Evolutionary conservation across 2,888 invertebrate genomes (phyloP), one percentile per base, ranked within the genome.

Genomic region (Cordilura impudica): DNA sequence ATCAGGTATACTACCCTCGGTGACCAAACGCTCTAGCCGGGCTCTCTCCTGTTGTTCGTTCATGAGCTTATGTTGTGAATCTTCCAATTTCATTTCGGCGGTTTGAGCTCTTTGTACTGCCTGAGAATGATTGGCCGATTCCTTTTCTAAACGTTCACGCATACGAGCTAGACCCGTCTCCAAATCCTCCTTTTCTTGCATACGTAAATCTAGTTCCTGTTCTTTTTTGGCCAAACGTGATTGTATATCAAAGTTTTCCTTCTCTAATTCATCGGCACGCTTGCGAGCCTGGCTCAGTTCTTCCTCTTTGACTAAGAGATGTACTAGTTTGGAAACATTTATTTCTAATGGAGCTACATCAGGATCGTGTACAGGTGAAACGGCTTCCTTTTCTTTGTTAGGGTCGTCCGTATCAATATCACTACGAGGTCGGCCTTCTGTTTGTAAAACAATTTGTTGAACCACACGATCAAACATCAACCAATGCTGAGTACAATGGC

Each of bases 381-480:
- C 90, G 19, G 83, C 81, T 39, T 58, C 35, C 12, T 86, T 83
- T 51, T 85, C 86, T 66, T 88, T 92, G 90, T 83, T 87, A 47
- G 85, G 84, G 74, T 86, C 85, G 26, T 89, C 89, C 19, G 87
- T 85, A 81, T 90, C 90, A 26, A 87, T 86, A 73, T 89, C 89
- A 81, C 89, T 90, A 60, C 83, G 85, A 2, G 90, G 89, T 2
- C 89, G 85, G 85, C 94, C 93, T 54, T 90, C 89, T 7, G 92
- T 94, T 90, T 98, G 98, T 58, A 98, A 91, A 54, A 97, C 94
- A 26, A 98, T 93, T 89, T 99, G 98, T 89, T 99, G 98, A 18
- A 96, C 94, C 77, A 99, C 95, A 80, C 98, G 94, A 90, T 98
- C 98, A 87, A 98, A 94, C 69, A 99, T 92, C 35, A 97, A 90